These are phyloP conservation scores for Drosophila lacicola DNA, from an alignment of 2,888 invertebrate species.

Conservation along the genomic window DNA sequence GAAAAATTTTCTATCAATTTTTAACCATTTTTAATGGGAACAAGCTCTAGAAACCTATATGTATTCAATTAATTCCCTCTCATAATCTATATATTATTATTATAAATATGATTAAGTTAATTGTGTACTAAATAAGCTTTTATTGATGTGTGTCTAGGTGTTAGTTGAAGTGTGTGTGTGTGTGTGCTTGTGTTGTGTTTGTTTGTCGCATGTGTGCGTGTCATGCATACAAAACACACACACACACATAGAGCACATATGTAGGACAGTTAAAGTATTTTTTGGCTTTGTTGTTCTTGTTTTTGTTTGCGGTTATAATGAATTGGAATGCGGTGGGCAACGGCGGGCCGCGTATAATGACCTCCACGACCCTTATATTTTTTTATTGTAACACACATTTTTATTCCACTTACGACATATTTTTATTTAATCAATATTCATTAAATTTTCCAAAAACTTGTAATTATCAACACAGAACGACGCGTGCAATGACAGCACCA, in stretches of 20 bases:
- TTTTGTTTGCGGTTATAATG: conserved; percentile 60
- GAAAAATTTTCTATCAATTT: no score
- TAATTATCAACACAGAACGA: conserved; percentile 62
- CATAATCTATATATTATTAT: conserved; percentile 1
- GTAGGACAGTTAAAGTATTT: conserved; percentile 33
- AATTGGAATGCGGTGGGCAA: conserved; percentile 63
- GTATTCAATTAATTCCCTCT: neutral
- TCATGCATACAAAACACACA: conserved; percentile 15
- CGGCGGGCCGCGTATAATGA: conserved; percentile 59
- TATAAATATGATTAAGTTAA: conserved; percentile 29
- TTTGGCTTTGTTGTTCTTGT: conserved; percentile 27
- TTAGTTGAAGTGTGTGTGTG: conserved; percentile 11
- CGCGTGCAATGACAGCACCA: conserved; percentile 38
- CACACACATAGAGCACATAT: conserved; percentile 13
- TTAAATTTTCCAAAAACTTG: conserved; percentile 80
- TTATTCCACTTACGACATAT: conserved; percentile 60
- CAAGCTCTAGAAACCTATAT: neutral
- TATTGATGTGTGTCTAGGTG: conserved; percentile 24
- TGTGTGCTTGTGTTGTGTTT: conserved; percentile 8
- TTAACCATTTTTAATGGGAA: no score
- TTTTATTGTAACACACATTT: conserved; percentile 51
- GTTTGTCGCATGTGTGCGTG: conserved; percentile 34
- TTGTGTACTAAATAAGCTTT: conserved; percentile 39
- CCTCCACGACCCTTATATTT: conserved; percentile 60
- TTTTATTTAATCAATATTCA: conserved; percentile 81